Evolutionary conservation across 2,113 vertebrate genomes (phyloP), one percentile per base, ranked within the genome.

Genomic region (Hiodon tergisus): DNA sequence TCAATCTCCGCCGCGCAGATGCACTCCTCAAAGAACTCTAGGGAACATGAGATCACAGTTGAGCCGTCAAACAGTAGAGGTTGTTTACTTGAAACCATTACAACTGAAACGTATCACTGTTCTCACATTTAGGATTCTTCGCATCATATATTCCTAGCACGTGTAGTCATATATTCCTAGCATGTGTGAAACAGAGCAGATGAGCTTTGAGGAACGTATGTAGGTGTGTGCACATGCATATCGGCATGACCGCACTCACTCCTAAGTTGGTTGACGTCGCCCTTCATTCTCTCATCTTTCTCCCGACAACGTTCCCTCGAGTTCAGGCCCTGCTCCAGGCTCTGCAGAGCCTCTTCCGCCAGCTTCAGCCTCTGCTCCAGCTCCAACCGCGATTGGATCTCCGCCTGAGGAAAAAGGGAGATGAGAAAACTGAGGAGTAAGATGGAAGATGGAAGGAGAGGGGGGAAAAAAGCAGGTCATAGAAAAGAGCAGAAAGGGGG

Each of bases 11-110:
- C 94, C 0, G 94, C 95, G 72, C 94, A 93, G 89, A 99, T 98
- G 71, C 97, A 99, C 80, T 98, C 97, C 81, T 99, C 97, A 31
- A 99, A 99, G 89, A 99, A 99, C 80, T 83, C 97, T 99, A 87
- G 1, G 57, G 62, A 68, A 48, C 58, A 58, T 17, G 62, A 61
- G 6, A 16, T 16, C 14, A 67, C 3, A 50, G 13, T 31, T 50
- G 11, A 57, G 10, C 51, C 63, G 8, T 6, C 51, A 73, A 1
- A 31, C 31, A 31, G 31, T 31, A 31, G 31, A 31, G 31, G 31
- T 31, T 31, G 31, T 31, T 31, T 31, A 31, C 31, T 31, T 31
- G 31, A 31, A 31, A 31, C 31, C 31, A 31, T 31, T 31, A 16
- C 14, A 61, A n/a, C 59, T n/a, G 59, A 61, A 16, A 61, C 14